Evolutionary conservation across 2,797 vertebrate genomes (phyloP).

Genomic region (Siniperca scherzeri): DNA sequence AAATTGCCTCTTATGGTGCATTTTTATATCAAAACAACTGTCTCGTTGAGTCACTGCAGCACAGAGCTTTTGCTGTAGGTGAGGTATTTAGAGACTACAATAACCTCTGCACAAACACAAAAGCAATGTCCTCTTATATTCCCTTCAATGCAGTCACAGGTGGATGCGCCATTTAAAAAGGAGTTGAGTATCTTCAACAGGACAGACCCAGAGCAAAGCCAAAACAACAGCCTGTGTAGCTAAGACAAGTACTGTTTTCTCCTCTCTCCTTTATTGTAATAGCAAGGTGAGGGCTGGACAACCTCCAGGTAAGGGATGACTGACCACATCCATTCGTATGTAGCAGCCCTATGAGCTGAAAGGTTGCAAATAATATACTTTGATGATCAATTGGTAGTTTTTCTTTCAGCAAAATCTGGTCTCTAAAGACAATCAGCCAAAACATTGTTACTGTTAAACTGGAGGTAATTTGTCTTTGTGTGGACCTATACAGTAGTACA

Average conservation of each 20-base stretch:
- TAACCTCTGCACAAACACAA: constrained; percentile 40
- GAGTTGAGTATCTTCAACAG: constrained; percentile 47
- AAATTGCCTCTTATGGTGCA: constrained; percentile 62
- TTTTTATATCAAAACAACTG: constrained; percentile 65
- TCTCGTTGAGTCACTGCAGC: constrained; percentile 50
- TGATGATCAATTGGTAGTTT: constrained; percentile 25
- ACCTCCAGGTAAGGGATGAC: constrained; percentile 42
- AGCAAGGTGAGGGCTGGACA: constrained; percentile 29
- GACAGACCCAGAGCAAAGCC: constrained; percentile 47
- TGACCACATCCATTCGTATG: constrained; percentile 23
- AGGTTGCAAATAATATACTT: constrained; percentile 37
- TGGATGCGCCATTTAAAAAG: constrained; percentile 40
- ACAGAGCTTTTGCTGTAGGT: constrained; percentile 9
- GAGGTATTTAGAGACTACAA: constrained; percentile 44
- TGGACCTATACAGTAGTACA: too few species aligned
- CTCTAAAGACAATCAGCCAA: not conserved
- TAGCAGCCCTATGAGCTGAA: constrained; percentile 32
- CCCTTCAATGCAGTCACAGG: constrained; percentile 39
- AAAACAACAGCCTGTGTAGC: constrained; percentile 44
- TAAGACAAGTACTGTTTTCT: constrained; percentile 32
- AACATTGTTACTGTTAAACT: not conserved
- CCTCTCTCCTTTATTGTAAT: constrained; percentile 12
- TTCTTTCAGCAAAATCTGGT: not conserved
- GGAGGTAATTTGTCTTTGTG: constrained; percentile 6
- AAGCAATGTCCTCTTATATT: constrained; percentile 17